Evolutionary conservation across 2,113 vertebrate genomes (phyloP), one percentile per base, ranked within the genome.

Genomic region (Lucifuga dentata): DNA sequence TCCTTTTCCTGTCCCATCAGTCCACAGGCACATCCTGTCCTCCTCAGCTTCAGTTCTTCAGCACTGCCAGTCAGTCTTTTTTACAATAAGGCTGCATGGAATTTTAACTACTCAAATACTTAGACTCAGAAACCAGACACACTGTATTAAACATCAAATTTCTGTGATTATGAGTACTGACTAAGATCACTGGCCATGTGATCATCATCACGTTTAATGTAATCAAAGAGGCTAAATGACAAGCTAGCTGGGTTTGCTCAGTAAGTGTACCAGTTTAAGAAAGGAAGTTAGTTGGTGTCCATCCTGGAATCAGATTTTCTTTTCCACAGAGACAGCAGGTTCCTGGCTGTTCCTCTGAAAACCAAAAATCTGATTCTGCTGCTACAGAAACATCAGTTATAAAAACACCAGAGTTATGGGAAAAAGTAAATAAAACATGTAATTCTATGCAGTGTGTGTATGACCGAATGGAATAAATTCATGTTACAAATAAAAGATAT

Each of bases 301-400:
- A 23, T 41, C 56, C 4, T 49, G 49, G 52, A 67, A 53, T 53
- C 80, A 78, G 17, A 58, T 61, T 64, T 76, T 73, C 29, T 38
- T 58, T 76, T 78, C 66, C 10, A 16, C 59, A 38, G 52, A 58
- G 55, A 53, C 11, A 41, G 51, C 39, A 50, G 6, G 70, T 17
- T 8, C 46, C 71, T 2, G 21, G 56, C 43, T 73, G 68, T 76
- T 65, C 58, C 68, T 33, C 26, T 19, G 45, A 29, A 7, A 7
- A 29, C 3, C 26, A 29, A 23, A 5, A 41, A 39, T 58, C 44
- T 26, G 1, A 11, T 17, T 39, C 19, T 51, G 43, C 41, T 35
- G 23, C 24, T 43, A 35, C 20, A n/a, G 26, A 44, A 36, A 43
- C 43, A 9, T 44, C n/a, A n/a, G 55, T 23, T 19, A 44, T 20